Conservation (phyloP, 2,888 invertebrate species). For the Suillia variegata region DNA sequence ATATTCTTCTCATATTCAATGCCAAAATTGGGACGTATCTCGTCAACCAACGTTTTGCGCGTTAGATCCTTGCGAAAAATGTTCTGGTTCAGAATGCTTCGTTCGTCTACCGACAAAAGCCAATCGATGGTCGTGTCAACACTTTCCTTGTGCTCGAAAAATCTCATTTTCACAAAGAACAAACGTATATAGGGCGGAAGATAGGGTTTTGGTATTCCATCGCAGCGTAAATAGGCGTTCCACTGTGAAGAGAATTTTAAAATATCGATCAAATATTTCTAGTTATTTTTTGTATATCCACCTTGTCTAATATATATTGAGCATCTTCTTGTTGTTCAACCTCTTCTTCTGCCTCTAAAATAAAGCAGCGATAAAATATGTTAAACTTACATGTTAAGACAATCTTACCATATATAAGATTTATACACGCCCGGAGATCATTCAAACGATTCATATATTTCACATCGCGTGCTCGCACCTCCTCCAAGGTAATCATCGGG, state of each 20-base stretch:
- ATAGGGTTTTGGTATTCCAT: constrained; percentile 45
- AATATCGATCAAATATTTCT: neutral
- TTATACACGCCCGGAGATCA: constrained; percentile 35
- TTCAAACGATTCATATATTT: constrained; percentile 34
- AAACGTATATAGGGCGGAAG: constrained; percentile 42
- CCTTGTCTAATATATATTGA: constrained; percentile 16
- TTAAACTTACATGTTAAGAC: neutral
- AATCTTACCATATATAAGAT: constrained; percentile 40
- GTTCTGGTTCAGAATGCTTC: constrained; percentile 45
- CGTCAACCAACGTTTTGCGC: constrained; percentile 22
- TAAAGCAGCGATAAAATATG: neutral
- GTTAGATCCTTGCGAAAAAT: constrained; percentile 41
- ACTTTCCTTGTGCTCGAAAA: constrained; percentile 33
- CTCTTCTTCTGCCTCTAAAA: constrained; percentile 29
- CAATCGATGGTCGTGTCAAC: constrained; percentile 39
- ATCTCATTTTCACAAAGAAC: constrained; percentile 38
- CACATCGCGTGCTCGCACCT: constrained; percentile 34
- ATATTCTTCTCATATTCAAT: constrained; percentile 36
- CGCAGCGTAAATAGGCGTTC: constrained; percentile 44
- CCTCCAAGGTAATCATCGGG: constrained; percentile 34
- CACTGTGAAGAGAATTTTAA: constrained; percentile 32
- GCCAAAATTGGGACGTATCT: constrained; percentile 34
- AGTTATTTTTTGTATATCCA: constrained; percentile 4
- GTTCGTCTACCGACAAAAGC: constrained; percentile 45
- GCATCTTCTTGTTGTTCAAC: constrained; percentile 18